Percentiles rank a stretch among this genome's conserved stretches.
phyloP scores from a whole-genome alignment of 2,888 invertebrate genomes.

The Agonopterix arenella region DNA sequence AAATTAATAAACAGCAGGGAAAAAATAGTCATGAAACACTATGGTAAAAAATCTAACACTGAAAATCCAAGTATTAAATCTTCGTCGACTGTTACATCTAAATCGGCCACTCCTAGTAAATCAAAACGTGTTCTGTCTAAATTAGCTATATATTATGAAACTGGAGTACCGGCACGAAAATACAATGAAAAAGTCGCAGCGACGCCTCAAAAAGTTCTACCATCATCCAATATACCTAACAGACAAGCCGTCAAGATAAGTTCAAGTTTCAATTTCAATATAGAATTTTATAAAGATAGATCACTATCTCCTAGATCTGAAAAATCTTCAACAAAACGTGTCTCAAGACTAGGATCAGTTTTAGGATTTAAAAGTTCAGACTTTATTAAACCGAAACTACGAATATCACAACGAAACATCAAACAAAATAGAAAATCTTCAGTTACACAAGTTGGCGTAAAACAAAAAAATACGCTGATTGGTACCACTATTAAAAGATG shows the following conservation, averaged over 20 bases:
- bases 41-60: conserved; percentile 12
- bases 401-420: no score
- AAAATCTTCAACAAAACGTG: background rate
- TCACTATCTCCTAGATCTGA: no score
- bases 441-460: background rate
- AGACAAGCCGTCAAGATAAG: conserved; percentile 11
- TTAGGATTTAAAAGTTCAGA: no score
- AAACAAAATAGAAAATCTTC: no score
- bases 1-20: conserved; percentile 22
- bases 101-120: no score
- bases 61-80: conserved; percentile 23
- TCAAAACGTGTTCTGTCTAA: no score
- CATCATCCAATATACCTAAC: background rate
- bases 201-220: no score
- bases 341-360: no score
- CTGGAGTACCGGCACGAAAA: no score
- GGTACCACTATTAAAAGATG: conserved; percentile 24
- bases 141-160: no score
- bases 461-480: background rate
- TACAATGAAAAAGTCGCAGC: no score
- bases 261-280: conserved; percentile 24
- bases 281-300: conserved; percentile 23
- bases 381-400: no score
- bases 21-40: conserved; percentile 9
- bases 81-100: conserved; percentile 17